Base-by-base conservation (phyloP, 1,140 invertebrate species). In the Aphelenchoides fujianensis region DNA sequence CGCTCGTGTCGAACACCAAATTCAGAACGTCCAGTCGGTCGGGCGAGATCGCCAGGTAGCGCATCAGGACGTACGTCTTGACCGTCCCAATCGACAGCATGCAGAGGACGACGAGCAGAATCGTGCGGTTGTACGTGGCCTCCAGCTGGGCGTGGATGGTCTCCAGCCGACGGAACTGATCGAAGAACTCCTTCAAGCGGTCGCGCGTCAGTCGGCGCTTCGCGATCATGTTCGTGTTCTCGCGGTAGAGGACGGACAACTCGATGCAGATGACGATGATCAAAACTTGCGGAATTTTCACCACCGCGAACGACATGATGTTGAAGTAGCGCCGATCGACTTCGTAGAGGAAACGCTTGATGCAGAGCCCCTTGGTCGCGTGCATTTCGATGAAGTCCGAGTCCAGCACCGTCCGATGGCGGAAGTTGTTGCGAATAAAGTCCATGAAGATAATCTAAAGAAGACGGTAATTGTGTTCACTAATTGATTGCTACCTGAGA, bases 81-180 rank as follows among this genome's bases (percentile, higher is more conserved):
- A 48, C 41, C 23, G 41, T 48, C 12, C 41, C 23, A 23, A 48
- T 48, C 23, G 41, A 12, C 41, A 48, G 23, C 23, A 12, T 48
- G 41, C 41, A 48, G 12, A 48, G 12, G 23, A 48, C 23, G 41
- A 48, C 41, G 27, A 61, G n/a, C n/a, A 61, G 36, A 61, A 61
- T 30, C n/a, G 57, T 61, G 1, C 16, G 16, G 57, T 16, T n/a
- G 57, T 19, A 61, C 2, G 57, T 61, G 16, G n/a, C n/a, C 27
- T 61, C 57, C 16, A 30, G 28, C 37, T 61, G 57, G 27, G 57
- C 57, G 2, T 61, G 57, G 27, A 61, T 61, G n/a, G n/a, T n/a
- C 27, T 61, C 57, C n/a, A 61, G n/a, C n/a, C 57, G 57, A 30
- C 57, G 57, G 27, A 61, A 61, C 37, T 61, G n/a, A 16, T 61